phyloP scores from a whole-genome alignment of 2,113 vertebrate genomes.

The Ammodramus savannarum region DNA sequence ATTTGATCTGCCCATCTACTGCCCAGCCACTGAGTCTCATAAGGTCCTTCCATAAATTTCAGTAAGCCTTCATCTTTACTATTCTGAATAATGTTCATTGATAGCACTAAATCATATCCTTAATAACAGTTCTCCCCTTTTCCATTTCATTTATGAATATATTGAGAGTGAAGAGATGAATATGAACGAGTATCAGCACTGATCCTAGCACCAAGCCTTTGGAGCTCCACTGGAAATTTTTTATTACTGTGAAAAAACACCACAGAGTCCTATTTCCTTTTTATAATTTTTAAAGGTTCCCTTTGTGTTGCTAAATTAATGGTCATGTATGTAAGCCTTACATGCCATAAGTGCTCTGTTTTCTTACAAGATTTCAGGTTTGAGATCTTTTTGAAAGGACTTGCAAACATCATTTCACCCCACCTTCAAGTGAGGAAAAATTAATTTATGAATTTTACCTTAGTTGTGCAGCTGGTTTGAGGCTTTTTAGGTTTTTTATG shows the following conservation, averaged over 20 bases:
- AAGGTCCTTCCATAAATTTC: not conserved
- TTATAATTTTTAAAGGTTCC: not conserved
- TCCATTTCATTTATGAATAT: constrained; percentile 20
- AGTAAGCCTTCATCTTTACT: constrained; percentile 2
- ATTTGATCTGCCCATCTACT: not conserved
- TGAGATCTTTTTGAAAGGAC: not conserved
- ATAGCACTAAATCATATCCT: not conserved
- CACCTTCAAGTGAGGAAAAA: not conserved
- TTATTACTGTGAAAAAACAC: not conserved
- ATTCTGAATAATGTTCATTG: not conserved
- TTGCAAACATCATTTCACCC: not conserved
- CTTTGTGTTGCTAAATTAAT: not conserved
- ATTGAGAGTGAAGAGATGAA: not conserved
- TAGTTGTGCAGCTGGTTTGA: not conserved
- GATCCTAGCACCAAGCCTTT: not conserved
- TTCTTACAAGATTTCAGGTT: not conserved
- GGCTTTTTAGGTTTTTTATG: not conserved
- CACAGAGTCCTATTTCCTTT: not conserved
- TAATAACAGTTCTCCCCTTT: not conserved
- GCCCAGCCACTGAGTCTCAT: not conserved
- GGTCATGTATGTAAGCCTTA: not conserved
- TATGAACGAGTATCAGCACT: not conserved
- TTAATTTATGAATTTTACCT: not conserved
- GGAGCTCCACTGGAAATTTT: not conserved
- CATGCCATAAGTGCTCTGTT: not conserved